Base-by-base conservation (phyloP, 2,888 invertebrate genomes). In the Spodoptera picta region DNA sequence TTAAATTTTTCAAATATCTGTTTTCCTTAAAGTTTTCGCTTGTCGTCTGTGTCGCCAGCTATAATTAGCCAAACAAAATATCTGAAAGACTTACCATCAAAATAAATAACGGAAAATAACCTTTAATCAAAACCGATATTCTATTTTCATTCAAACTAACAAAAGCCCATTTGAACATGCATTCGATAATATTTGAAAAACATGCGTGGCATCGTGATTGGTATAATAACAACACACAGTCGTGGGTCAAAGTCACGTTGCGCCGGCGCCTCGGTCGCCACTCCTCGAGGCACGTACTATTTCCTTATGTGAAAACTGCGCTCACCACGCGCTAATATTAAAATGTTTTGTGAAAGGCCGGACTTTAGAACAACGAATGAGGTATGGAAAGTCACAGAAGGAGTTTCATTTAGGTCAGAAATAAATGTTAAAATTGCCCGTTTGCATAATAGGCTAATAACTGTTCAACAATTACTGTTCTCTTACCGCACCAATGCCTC, bases 161-260 rank as follows among this genome's bases (percentile, higher is more conserved):
- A 60, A 46, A 60, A 49, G 53, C 47, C 47, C 47, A 53, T 46
- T 47, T 24, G 65, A 47, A 54, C 60, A 54, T 49, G 43, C 49
- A 58, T 57, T 61, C 52, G 51, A 61, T 60, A 51, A 60, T 75
- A 65, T 65, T 62, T 50, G 54, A 63, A 49, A 66, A 66, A 65
- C 64, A 64, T 71, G 70, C 73, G 75, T 61, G 63, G 70, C 59
- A 55, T 65, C 68, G 72, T 76, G 72, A 75, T 75, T 77, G 68
- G 72, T 69, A 57, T 65, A 68, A 72, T 65, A 77, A 79, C 79
- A 79, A 69, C 50, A 60, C 44, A 10, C 24, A 59, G 69, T 78
- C 86, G 78, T 81, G 83, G 87, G 82, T 84, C 85, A 82, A 77
- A 87, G 87, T 87, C 87, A 87, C 87, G 86, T 85, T 75, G 80